These are phyloP conservation scores for Batillaria attramentaria DNA, from an alignment of 1,140 invertebrate genomes.

Conservation along the genomic window DNA sequence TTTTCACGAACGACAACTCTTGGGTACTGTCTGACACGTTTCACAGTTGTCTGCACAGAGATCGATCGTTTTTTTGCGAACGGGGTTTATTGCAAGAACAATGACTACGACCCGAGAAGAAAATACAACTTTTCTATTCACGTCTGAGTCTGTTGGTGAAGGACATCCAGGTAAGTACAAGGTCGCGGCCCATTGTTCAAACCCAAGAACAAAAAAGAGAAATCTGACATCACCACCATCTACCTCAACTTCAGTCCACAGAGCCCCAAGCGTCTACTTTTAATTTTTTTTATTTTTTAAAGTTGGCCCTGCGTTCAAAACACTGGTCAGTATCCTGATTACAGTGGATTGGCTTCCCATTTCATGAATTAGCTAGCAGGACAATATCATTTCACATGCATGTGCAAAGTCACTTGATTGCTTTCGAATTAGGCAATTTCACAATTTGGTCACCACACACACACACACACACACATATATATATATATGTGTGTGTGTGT, in stretches of 20 bases:
- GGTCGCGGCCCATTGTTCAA: neutral
- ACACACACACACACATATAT: too few species aligned
- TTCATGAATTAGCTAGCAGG: neutral
- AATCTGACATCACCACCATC: neutral
- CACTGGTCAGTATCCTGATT: too few species aligned
- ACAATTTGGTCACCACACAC: too few species aligned
- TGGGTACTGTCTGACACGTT: neutral
- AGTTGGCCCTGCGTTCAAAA: too few species aligned
- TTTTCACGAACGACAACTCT: neutral
- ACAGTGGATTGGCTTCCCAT: too few species aligned
- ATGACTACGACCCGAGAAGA: neutral
- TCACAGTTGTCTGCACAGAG: neutral
- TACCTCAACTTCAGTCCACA: neutral
- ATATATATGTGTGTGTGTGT: neutral
- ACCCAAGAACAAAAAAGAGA: too few species aligned
- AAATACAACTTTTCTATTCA: constrained; percentile 86
- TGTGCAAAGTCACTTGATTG: neutral
- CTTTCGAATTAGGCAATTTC: neutral
- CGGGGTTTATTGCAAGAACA: too few species aligned
- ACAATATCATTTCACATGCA: neutral
- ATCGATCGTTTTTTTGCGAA: too few species aligned
- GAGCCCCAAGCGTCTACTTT: neutral
- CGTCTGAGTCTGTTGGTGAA: constrained; percentile 98
- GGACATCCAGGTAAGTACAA: constrained; percentile 83
- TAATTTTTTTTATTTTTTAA: neutral